Percentiles rank a stretch among this genome's conserved stretches.
Evolutionary conservation across 2,797 vertebrate species (phyloP).

Genomic region (Pipistrellus pipistrellus): DNA sequence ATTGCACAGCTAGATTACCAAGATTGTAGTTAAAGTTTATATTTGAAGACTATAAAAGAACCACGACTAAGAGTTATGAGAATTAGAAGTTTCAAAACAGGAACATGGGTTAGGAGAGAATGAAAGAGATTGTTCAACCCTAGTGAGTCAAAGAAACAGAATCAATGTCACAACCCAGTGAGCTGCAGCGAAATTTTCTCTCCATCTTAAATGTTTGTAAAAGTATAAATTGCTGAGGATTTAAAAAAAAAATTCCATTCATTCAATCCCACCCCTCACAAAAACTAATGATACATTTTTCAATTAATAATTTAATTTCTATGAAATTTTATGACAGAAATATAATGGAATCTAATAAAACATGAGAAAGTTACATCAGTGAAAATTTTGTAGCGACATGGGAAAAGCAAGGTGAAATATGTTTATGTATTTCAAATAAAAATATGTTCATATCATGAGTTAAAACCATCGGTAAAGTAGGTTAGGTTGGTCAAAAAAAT

Average conservation of each 20-base stretch:
- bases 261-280: background rate
- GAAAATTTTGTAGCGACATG: background rate
- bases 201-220: background rate
- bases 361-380: background rate
- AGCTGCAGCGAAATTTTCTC: background rate
- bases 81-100: background rate
- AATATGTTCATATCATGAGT: background rate
- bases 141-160: background rate
- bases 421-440: background rate
- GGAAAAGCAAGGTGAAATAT: background rate
- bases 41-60: conserved; percentile 27
- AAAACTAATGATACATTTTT: background rate
- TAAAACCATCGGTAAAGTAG: background rate
- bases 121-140: background rate
- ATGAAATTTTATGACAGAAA: conserved; percentile 15
- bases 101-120: background rate
- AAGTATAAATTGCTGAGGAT: background rate
- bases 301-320: background rate
- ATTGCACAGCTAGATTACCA: background rate
- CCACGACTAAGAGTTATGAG: background rate
- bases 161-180: background rate
- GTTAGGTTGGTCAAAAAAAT: background rate
- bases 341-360: background rate
- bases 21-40: background rate
- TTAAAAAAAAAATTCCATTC: background rate